Percentiles rank a stretch among this genome's conserved stretches.
Evolutionary conservation across 2,113 vertebrate species (phyloP).

Genomic region (Acinonyx jubatus): DNA sequence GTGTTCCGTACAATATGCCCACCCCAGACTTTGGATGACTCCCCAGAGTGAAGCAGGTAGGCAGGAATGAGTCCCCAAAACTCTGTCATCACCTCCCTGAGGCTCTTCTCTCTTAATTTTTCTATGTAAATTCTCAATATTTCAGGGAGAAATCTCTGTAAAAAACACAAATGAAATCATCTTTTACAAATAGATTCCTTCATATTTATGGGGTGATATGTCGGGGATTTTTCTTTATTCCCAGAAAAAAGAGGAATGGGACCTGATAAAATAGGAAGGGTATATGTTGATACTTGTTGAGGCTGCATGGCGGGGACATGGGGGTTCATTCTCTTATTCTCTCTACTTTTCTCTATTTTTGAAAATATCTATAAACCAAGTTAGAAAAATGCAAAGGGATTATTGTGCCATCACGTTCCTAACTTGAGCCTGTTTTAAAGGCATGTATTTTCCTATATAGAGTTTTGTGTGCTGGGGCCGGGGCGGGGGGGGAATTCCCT

Average conservation of each 20-base stretch:
- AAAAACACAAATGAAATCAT: slow-evolving; percentile 18
- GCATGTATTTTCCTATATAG: neutral
- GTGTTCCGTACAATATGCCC: neutral
- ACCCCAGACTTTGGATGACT: neutral
- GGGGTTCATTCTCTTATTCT: neutral
- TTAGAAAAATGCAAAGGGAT: neutral
- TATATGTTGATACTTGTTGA: neutral
- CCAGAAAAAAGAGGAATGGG: neutral
- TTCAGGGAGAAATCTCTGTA: neutral
- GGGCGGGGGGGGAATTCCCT: neutral
- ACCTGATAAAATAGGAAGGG: neutral
- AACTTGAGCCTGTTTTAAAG: neutral
- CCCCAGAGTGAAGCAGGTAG: neutral
- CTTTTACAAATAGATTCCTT: neutral
- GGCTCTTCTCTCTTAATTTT: neutral
- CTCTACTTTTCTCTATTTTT: neutral
- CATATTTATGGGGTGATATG: slow-evolving; percentile 6
- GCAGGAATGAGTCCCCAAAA: neutral
- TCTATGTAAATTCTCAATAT: neutral
- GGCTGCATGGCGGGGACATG: neutral
- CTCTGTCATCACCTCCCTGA: neutral
- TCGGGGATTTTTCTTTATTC: neutral
- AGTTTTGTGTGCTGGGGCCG: neutral
- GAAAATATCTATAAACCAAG: neutral
- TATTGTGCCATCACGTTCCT: neutral